phyloP scores from a whole-genome alignment of 2,888 invertebrate genomes.

The Cataglyphis altisquamis region DNA sequence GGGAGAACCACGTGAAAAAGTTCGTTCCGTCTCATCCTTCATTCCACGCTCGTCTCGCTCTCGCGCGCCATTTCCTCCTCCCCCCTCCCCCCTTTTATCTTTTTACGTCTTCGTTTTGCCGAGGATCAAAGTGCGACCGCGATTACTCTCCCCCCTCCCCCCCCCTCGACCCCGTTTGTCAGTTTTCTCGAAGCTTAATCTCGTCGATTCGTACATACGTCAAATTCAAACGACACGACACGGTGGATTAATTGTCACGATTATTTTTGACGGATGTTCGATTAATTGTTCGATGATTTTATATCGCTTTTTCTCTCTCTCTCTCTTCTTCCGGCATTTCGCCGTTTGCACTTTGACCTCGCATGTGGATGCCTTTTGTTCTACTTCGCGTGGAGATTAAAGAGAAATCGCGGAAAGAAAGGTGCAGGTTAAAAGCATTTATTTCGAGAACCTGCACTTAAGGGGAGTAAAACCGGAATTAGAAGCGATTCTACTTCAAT shows the following conservation, averaged over 20 bases:
- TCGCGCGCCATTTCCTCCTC: conserved; percentile 11
- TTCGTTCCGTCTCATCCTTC: conserved; percentile 68
- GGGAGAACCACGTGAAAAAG: conserved; percentile 70
- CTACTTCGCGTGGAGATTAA: conserved; percentile 55
- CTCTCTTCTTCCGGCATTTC: neutral
- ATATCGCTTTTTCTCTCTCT: neutral
- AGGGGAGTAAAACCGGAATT: conserved; percentile 59
- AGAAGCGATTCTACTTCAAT: conserved; percentile 65
- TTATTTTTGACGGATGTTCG: neutral
- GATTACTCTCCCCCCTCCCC: conserved; percentile 38
- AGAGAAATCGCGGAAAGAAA: conserved; percentile 60
- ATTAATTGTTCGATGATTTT: conserved; percentile 19
- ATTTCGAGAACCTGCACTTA: conserved; percentile 69
- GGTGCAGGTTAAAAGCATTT: conserved; percentile 68
- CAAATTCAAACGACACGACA: neutral
- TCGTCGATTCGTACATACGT: conserved; percentile 29
- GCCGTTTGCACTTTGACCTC: conserved; percentile 27
- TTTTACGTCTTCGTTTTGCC: conserved; percentile 47
- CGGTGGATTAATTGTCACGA: neutral
- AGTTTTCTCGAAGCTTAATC: conserved; percentile 29
- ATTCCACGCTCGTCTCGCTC: conserved; percentile 52
- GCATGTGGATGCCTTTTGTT: conserved; percentile 34
- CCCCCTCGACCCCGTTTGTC: conserved; percentile 42
- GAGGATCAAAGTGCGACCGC: conserved; percentile 58
- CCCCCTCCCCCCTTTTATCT: conserved; percentile 1